Percentiles rank a stretch among this genome's conserved stretches.
Evolutionary conservation across 2,113 vertebrate genomes (phyloP).

Genomic region (Prinia subflava): DNA sequence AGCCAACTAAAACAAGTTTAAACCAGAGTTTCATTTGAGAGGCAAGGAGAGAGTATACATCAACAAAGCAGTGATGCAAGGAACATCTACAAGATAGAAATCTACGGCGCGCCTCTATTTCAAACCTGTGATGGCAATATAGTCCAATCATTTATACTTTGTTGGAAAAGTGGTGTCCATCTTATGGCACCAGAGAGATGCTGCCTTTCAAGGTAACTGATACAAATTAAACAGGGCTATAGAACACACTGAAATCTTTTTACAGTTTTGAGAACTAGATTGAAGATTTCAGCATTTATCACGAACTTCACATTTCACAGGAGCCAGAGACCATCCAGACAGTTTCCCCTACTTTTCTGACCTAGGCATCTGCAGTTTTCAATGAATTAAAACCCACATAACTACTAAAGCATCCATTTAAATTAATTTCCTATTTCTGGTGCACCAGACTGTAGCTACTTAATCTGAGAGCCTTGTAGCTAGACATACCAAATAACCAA

Average conservation of each 20-base stretch:
- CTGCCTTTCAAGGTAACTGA: background rate
- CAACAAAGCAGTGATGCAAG: conserved; percentile 33
- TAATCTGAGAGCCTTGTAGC: background rate
- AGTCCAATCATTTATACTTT: background rate
- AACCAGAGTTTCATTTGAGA: background rate
- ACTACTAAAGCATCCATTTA: background rate
- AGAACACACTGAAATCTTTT: background rate
- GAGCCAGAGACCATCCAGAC: background rate
- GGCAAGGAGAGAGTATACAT: conserved; percentile 22
- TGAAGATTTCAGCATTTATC: background rate
- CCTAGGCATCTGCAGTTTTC: background rate
- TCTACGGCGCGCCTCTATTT: background rate
- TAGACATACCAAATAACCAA: background rate
- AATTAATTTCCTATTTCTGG: background rate
- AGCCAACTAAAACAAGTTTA: background rate
- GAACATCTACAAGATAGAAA: conserved; percentile 43
- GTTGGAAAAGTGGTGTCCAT: background rate
- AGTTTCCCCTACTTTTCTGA: background rate
- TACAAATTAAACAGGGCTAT: background rate
- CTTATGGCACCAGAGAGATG: background rate
- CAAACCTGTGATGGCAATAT: background rate
- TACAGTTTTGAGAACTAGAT: background rate
- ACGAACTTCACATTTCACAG: background rate
- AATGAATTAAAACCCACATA: background rate
- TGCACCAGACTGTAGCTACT: background rate